Evolutionary conservation across 2,888 invertebrate genomes (phyloP).

Genomic region (Apamea monoglypha): DNA sequence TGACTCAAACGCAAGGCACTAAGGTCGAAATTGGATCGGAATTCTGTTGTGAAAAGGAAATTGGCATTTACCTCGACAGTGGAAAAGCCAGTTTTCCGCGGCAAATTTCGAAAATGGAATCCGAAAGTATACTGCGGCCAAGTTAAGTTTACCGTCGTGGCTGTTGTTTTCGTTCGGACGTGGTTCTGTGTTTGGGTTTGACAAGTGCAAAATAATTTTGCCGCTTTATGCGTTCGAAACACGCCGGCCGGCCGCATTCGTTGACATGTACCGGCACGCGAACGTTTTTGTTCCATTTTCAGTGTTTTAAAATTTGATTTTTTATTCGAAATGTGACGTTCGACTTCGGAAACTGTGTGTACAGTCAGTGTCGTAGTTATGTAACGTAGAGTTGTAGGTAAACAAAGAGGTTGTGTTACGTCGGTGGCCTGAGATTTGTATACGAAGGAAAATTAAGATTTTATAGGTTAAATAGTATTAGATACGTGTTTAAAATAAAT

Average conservation of each 20-base stretch:
- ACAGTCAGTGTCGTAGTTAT: slow-evolving; percentile 63
- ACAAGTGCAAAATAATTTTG: slow-evolving; percentile 71
- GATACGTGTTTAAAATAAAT: slow-evolving; percentile 41
- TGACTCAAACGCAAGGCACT: slow-evolving; percentile 65
- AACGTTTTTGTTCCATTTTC: slow-evolving; percentile 87
- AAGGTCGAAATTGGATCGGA: slow-evolving; percentile 72
- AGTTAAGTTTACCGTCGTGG: slow-evolving; percentile 70
- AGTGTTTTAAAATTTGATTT: slow-evolving; percentile 73
- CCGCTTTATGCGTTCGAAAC: slow-evolving; percentile 79
- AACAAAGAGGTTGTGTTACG: slow-evolving; percentile 66
- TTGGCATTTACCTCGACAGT: slow-evolving; percentile 88
- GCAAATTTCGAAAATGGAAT: slow-evolving; percentile 87
- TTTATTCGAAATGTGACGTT: slow-evolving; percentile 79
- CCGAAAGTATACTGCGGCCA: slow-evolving; percentile 78
- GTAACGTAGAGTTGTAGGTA: slow-evolving; percentile 58
- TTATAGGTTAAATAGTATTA: slow-evolving; percentile 41
- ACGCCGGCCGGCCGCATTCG: slow-evolving; percentile 85
- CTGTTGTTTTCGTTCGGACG: slow-evolving; percentile 69
- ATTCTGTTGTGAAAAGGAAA: slow-evolving; percentile 81
- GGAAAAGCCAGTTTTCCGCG: slow-evolving; percentile 89
- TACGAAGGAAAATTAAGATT: slow-evolving; percentile 65
- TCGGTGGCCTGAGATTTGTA: slow-evolving; percentile 73
- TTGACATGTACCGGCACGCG: slow-evolving; percentile 88
- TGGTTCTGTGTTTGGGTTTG: slow-evolving; percentile 61
- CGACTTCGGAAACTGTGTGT: slow-evolving; percentile 66